Evolutionary conservation across 2,888 invertebrate species (phyloP).

Genomic region (Tetramorium bicarinatum): DNA sequence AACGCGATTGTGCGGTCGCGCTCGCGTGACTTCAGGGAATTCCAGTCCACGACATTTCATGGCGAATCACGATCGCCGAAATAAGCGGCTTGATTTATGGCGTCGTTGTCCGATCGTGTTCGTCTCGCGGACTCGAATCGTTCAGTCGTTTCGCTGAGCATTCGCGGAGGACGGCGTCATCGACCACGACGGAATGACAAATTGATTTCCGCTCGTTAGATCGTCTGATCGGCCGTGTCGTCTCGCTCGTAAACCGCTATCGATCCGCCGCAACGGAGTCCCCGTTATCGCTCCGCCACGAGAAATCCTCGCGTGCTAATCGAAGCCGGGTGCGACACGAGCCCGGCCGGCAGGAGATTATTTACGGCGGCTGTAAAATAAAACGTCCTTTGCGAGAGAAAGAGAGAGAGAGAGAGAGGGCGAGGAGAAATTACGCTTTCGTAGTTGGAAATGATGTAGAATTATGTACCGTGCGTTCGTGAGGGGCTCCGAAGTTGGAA

Average conservation of each 20-base stretch:
- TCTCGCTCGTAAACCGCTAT: slow-evolving; percentile 62
- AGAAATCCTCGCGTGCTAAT: slow-evolving; percentile 52
- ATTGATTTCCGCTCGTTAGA: slow-evolving; percentile 62
- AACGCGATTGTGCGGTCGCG: slow-evolving; percentile 22
- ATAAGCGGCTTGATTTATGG: slow-evolving; percentile 49
- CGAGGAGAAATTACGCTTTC: slow-evolving; percentile 32
- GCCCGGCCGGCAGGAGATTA: slow-evolving; percentile 31
- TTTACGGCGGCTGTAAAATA: slow-evolving; percentile 41
- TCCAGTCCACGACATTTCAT: slow-evolving; percentile 40
- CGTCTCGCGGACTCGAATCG: slow-evolving; percentile 37
- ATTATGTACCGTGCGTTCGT: slow-evolving; percentile 27
- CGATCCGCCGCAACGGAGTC: slow-evolving; percentile 41
- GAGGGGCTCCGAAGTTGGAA: neutral
- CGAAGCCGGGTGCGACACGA: slow-evolving; percentile 40
- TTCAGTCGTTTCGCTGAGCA: slow-evolving; percentile 38
- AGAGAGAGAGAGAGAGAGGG: neutral
- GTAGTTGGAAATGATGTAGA: slow-evolving; percentile 10
- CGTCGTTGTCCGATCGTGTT: slow-evolving; percentile 26
- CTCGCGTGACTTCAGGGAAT: slow-evolving; percentile 31
- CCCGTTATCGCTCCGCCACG: slow-evolving; percentile 39
- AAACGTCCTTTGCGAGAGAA: slow-evolving; percentile 23
- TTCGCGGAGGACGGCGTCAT: slow-evolving; percentile 57
- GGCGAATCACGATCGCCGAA: slow-evolving; percentile 48
- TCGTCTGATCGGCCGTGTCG: slow-evolving; percentile 30
- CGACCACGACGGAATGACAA: slow-evolving; percentile 53